Conservation (phyloP, 2,113 vertebrate species). For the Vireo altiloquus region DNA sequence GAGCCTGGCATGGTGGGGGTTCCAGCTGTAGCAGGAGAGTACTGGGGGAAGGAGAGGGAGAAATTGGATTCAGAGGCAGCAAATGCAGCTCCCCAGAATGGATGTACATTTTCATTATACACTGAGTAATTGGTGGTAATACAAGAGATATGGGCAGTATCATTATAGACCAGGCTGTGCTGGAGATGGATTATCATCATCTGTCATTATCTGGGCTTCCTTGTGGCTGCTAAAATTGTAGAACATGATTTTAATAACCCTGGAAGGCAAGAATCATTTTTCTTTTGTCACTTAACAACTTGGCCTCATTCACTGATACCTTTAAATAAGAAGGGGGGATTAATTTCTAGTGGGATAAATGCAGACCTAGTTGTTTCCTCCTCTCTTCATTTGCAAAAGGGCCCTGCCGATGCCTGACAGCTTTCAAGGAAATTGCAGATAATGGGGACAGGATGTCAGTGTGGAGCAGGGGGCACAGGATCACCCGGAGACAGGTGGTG, state of each 20-base stretch:
- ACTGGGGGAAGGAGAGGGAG: neutral
- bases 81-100: constrained; percentile 26
- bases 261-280: constrained; percentile 77
- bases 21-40: neutral
- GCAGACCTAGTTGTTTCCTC: constrained; percentile 14
- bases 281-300: constrained; percentile 79
- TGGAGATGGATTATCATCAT: constrained; percentile 72
- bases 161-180: constrained; percentile 62
- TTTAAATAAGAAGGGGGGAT: constrained; percentile 58
- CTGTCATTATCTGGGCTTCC: constrained; percentile 74
- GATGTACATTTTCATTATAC: constrained; percentile 42
- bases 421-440: constrained; percentile 18
- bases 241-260: constrained; percentile 82
- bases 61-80: neutral
- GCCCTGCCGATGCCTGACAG: neutral
- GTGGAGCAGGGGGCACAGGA: neutral
- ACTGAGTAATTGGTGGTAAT: constrained; percentile 71
- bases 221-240: constrained; percentile 74
- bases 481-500: fast-evolving
- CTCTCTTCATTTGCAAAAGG: neutral
- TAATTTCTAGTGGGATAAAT: constrained; percentile 40
- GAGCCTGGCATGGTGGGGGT: neutral
- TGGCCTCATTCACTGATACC: constrained; percentile 58
- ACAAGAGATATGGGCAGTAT: constrained; percentile 60
- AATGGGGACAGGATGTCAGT: neutral